Conservation (phyloP, 2,797 vertebrate species). For the Sebastes cheni region DNA sequence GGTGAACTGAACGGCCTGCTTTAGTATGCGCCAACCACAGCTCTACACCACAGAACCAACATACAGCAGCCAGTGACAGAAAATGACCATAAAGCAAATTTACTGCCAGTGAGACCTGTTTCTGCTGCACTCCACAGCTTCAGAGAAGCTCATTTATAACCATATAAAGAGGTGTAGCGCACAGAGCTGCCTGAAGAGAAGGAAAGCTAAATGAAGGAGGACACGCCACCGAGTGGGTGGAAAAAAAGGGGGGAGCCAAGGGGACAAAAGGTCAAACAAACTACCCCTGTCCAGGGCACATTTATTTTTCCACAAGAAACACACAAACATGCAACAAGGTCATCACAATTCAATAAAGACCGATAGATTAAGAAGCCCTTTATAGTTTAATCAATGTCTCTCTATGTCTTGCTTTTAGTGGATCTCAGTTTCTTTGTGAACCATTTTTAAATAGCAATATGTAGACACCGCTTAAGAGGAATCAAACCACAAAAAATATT, state of each 20-base stretch:
- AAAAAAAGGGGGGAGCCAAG: slow-evolving; percentile 29
- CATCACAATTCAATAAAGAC: slow-evolving; percentile 85
- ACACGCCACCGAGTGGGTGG: background rate
- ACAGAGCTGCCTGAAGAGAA: slow-evolving; percentile 24
- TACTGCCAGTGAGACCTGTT: slow-evolving; percentile 46
- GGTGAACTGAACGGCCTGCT: background rate
- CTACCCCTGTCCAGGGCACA: slow-evolving; percentile 69
- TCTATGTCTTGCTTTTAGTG: slow-evolving; percentile 65
- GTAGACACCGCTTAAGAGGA: slow-evolving; percentile 53
- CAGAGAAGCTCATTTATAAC: slow-evolving; percentile 55
- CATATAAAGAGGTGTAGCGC: slow-evolving; percentile 46
- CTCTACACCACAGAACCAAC: slow-evolving; percentile 25
- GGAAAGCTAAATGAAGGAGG: slow-evolving; percentile 13
- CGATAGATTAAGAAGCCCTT: slow-evolving; percentile 86
- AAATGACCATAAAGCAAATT: slow-evolving; percentile 67
- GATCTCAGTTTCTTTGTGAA: slow-evolving; percentile 43
- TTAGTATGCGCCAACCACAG: slow-evolving; percentile 22
- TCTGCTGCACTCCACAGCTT: slow-evolving; percentile 41
- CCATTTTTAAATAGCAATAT: slow-evolving; percentile 51
- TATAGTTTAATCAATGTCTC: slow-evolving; percentile 80
- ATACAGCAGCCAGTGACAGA: slow-evolving; percentile 51
- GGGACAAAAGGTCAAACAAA: slow-evolving; percentile 73
- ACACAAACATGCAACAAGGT: slow-evolving; percentile 88
- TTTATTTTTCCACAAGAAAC: slow-evolving; percentile 86
- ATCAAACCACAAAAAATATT: slow-evolving; percentile 46